phyloP scores from a whole-genome alignment of 2,113 vertebrate genomes.

The Australoheros scitulus region DNA sequence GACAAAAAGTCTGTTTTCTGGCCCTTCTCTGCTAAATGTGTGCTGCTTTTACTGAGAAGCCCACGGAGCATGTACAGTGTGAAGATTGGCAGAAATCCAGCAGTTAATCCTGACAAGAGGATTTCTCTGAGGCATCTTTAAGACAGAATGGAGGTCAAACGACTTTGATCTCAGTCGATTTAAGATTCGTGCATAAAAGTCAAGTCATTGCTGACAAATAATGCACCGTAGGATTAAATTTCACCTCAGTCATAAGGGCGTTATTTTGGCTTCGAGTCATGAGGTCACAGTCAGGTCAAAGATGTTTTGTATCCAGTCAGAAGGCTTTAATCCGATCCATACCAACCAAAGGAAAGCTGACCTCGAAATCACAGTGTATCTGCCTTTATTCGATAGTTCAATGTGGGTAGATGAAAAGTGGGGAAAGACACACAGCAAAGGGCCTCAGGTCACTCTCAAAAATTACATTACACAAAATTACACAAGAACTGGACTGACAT shows the following conservation, averaged over 20 bases:
- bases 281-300: neutral
- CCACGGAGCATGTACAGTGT: neutral
- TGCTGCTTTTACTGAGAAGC: neutral
- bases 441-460: no score
- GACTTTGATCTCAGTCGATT: conserved; percentile 6
- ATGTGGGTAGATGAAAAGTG: no score
- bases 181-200: neutral
- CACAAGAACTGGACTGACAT: no score
- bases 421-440: no score
- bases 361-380: neutral
- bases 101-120: neutral
- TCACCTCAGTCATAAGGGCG: neutral
- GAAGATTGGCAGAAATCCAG: neutral
- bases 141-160: conserved; percentile 11
- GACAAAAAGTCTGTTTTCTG: neutral
- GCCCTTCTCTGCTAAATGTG: neutral
- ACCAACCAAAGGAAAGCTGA: neutral
- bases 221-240: neutral
- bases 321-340: neutral
- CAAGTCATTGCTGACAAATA: conserved; percentile 2
- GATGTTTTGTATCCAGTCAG: neutral
- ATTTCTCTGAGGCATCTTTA: conserved; percentile 12
- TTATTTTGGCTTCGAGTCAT: neutral
- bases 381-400: no score
- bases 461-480: no score